These are phyloP conservation scores for Xestia ashworthii DNA, from an alignment of 2,888 invertebrate species.

Conservation along the genomic window DNA sequence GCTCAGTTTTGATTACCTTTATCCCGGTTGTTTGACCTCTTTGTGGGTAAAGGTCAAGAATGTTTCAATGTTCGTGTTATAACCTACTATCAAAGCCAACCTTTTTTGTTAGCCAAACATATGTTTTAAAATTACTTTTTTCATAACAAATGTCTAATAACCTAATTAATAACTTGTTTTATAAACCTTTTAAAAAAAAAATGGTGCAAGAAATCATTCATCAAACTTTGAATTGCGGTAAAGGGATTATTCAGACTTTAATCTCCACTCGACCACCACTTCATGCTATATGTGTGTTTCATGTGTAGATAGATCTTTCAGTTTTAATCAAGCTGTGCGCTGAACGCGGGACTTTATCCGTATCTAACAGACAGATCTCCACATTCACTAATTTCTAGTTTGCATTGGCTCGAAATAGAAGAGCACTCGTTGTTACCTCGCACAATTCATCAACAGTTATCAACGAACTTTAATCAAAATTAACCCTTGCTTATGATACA, in stretches of 20 bases:
- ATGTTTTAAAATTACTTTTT: not conserved
- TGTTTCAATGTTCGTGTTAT: constrained; percentile 13
- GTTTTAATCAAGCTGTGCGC: constrained; percentile 56
- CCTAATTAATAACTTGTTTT: not conserved
- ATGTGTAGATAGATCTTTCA: constrained; percentile 39
- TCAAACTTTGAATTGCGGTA: not conserved
- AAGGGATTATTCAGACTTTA: constrained; percentile 29
- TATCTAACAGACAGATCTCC: constrained; percentile 45
- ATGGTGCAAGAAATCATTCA: not conserved
- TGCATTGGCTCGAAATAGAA: constrained; percentile 28
- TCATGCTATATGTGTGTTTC: constrained; percentile 17
- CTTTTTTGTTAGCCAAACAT: constrained; percentile 7
- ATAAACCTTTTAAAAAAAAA: not conserved
- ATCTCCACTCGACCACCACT: constrained; percentile 18
- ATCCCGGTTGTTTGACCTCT: constrained; percentile 12
- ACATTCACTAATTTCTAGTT: constrained; percentile 54
- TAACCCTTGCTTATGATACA: constrained; percentile 12
- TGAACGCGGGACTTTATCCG: constrained; percentile 34
- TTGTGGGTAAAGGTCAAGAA: constrained; percentile 25
- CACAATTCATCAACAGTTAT: constrained; percentile 21
- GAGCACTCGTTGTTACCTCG: constrained; percentile 21
- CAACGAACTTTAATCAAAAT: constrained; percentile 45
- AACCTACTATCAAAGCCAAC: constrained; percentile 1
- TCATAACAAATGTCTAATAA: not conserved
- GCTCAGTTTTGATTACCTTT: constrained; percentile 41